A percentile compares a stretch with the other conserved stretches of the same genome.
These are phyloP conservation scores for Sminthurides aquaticus DNA, from an alignment of 2,888 invertebrate genomes.

Conservation along the genomic window DNA sequence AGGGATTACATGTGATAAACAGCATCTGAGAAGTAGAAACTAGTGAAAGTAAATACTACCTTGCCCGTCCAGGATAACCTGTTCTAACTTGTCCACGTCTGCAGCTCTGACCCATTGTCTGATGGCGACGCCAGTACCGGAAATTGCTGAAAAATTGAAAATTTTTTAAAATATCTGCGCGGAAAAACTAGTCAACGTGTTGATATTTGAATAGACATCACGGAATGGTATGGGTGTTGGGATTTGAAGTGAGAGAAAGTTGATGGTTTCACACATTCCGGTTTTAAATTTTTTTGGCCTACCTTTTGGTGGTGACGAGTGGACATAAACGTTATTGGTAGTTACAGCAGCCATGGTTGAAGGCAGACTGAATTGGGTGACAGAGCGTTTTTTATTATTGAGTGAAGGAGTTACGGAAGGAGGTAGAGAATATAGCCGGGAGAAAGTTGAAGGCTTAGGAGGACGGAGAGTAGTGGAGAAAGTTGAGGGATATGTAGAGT, in stretches of 20 bases:
- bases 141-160: constrained; percentile 27
- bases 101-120: constrained; percentile 56
- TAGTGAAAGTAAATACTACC: too few species aligned
- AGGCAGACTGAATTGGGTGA: neutral
- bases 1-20: too few species aligned
- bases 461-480: neutral
- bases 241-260: too few species aligned
- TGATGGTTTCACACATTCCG: too few species aligned
- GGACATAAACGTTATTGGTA: constrained; percentile 51
- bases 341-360: constrained; percentile 25
- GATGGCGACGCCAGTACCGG: constrained; percentile 46
- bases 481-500: neutral
- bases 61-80: constrained; percentile 61
- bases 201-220: too few species aligned
- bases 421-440: neutral
- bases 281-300: too few species aligned
- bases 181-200: too few species aligned
- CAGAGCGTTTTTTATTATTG: constrained; percentile 7
- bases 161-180: neutral
- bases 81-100: constrained; percentile 60
- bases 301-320: constrained; percentile 61
- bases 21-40: too few species aligned
- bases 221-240: too few species aligned
- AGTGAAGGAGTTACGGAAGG: constrained; percentile 6
- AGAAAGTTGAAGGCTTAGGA: neutral